Evolutionary conservation across 2,113 vertebrate genomes (phyloP).

Genomic region (Parus major): DNA sequence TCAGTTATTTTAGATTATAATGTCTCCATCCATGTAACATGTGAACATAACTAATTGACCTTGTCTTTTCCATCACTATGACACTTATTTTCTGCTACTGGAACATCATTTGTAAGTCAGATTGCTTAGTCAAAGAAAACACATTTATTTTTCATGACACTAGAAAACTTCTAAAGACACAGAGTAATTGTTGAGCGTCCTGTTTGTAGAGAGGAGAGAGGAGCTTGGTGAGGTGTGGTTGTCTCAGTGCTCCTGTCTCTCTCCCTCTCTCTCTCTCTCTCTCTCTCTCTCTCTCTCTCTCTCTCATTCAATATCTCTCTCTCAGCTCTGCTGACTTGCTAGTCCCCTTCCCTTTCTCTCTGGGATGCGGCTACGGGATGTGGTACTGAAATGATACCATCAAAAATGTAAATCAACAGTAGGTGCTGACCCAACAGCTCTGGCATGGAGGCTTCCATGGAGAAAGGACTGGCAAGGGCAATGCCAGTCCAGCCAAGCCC

Average conservation of each 20-base stretch:
- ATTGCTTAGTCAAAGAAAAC: not conserved
- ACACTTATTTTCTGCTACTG: not conserved
- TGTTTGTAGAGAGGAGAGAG: not conserved
- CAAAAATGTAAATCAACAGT: not conserved
- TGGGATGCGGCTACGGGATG: rapidly evolving
- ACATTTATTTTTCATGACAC: not conserved
- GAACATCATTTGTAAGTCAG: not conserved
- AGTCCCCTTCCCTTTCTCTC: not conserved
- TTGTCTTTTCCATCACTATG: not conserved
- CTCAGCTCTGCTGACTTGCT: no score
- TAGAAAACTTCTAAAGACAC: not conserved
- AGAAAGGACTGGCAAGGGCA: not conserved
- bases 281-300: not conserved
- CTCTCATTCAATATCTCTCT: no score
- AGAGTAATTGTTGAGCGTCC: not conserved
- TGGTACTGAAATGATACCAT: not conserved
- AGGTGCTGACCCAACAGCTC: not conserved
- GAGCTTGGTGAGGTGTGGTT: not conserved
- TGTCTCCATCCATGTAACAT: not conserved
- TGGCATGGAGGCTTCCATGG: rapidly evolving
- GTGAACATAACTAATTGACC: not conserved
- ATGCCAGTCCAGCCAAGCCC: not conserved
- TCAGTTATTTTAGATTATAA: not conserved
- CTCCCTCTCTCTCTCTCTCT: not conserved
- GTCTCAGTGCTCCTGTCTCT: no score